Evolutionary conservation across 2,888 invertebrate species (phyloP).

Genomic region (Tipula unca): DNA sequence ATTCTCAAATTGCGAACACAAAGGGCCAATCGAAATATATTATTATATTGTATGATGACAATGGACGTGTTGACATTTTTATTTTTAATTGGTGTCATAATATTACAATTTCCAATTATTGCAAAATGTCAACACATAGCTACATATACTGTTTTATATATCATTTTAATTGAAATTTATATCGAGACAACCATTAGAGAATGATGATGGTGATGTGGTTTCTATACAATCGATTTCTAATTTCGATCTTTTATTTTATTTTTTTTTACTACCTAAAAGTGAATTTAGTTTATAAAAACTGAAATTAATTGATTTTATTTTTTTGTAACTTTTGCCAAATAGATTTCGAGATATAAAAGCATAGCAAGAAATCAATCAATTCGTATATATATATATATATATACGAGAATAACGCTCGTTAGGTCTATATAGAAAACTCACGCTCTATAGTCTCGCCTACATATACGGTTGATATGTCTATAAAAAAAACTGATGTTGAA

Average conservation of each 20-base stretch:
- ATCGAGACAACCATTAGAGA: not conserved
- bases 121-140: no score
- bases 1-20: not conserved
- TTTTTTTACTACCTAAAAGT: not conserved
- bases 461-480: not conserved
- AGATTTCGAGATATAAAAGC: not conserved
- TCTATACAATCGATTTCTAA: not conserved
- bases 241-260: no score
- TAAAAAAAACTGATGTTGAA: not conserved
- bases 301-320: not conserved
- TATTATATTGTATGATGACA: not conserved
- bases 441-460: not conserved
- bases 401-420: not conserved
- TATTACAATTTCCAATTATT: not conserved
- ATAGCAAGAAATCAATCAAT: not conserved
- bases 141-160: no score
- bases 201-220: not conserved
- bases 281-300: not conserved
- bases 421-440: not conserved
- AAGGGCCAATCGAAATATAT: not conserved
- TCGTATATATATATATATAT: not conserved
- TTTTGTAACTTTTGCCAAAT: not conserved
- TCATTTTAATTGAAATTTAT: not conserved
- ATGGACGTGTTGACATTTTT: not conserved
- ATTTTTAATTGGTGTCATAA: not conserved